Conservation (phyloP, 2,797 vertebrate species). For the Atherinosoma microstoma region DNA sequence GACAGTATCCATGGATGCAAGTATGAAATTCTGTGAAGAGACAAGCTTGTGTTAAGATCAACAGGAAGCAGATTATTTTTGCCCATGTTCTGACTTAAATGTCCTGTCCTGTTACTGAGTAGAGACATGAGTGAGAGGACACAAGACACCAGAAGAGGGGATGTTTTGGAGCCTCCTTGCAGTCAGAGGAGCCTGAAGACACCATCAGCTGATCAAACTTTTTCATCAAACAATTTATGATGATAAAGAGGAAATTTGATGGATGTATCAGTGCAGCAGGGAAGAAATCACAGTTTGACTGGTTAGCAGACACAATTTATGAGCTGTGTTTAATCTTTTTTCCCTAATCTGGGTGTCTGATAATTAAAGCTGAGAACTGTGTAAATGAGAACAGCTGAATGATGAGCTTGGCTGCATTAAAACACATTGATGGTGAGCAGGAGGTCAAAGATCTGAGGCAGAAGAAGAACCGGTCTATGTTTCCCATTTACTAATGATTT, state of each 20-base stretch:
- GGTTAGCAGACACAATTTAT: constrained; percentile 26
- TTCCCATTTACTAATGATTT: too few relatives aligned
- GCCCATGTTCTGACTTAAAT: constrained; percentile 24
- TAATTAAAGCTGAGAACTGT: constrained; percentile 9
- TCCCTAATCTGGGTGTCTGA: constrained; percentile 1
- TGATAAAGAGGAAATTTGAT: neutral
- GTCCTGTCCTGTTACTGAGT: constrained; percentile 4
- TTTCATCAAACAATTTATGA: neutral
- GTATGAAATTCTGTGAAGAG: constrained; percentile 12
- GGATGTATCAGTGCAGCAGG: constrained; percentile 14
- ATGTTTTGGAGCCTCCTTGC: neutral
- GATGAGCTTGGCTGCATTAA: constrained; percentile 1
- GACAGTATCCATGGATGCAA: constrained; percentile 53
- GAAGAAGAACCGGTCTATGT: neutral
- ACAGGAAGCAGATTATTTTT: constrained; percentile 18
- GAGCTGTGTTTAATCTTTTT: constrained; percentile 20
- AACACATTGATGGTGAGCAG: neutral
- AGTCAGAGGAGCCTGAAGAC: constrained; percentile 3
- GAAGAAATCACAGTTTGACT: neutral
- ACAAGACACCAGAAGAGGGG: constrained; percentile 6
- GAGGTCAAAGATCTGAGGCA: neutral
- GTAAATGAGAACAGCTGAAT: constrained; percentile 13
- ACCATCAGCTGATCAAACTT: neutral
- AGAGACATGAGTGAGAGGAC: constrained; percentile 5
- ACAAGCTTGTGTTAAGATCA: constrained; percentile 24